Conservation (phyloP, 2,888 invertebrate genomes). For the Vanessa cardui region DNA sequence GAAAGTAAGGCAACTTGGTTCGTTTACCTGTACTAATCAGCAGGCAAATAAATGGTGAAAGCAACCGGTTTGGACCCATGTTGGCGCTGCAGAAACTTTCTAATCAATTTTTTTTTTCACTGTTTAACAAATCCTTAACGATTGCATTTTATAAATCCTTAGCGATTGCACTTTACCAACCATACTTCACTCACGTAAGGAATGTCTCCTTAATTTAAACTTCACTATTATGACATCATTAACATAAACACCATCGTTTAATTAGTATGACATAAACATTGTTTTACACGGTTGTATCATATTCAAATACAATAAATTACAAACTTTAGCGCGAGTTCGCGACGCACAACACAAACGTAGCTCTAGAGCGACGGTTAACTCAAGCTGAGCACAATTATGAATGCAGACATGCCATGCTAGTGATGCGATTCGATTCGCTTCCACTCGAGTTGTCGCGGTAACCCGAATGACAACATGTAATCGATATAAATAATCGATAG, state of each 20-base stretch:
- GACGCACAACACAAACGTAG: conserved; percentile 58
- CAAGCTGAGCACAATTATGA: conserved; percentile 57
- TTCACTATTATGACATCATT: conserved; percentile 11
- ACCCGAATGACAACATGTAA: too few species aligned
- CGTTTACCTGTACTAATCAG: conserved; percentile 79
- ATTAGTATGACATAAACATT: conserved; percentile 20
- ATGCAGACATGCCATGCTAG: conserved; percentile 45
- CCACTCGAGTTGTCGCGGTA: too few species aligned
- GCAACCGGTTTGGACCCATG: conserved; percentile 73
- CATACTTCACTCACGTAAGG: conserved; percentile 51
- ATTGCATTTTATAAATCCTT: conserved; percentile 60
- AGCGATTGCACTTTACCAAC: conserved; percentile 53
- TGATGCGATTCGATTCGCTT: too few species aligned
- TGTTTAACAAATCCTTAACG: conserved; percentile 61
- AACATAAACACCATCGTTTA: conserved; percentile 13
- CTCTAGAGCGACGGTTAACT: conserved; percentile 70
- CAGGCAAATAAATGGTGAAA: conserved; percentile 76
- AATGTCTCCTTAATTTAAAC: conserved; percentile 39
- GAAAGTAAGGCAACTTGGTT: conserved; percentile 62
- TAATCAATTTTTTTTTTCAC: conserved; percentile 58
- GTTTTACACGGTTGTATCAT: conserved; percentile 51
- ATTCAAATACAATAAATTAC: conserved; percentile 52
- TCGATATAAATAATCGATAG: too few species aligned
- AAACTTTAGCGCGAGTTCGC: conserved; percentile 68
- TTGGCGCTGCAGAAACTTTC: conserved; percentile 65